These are phyloP conservation scores for Balaenoptera acutorostrata DNA, from an alignment of 2,113 vertebrate genomes.

Conservation along the genomic window DNA sequence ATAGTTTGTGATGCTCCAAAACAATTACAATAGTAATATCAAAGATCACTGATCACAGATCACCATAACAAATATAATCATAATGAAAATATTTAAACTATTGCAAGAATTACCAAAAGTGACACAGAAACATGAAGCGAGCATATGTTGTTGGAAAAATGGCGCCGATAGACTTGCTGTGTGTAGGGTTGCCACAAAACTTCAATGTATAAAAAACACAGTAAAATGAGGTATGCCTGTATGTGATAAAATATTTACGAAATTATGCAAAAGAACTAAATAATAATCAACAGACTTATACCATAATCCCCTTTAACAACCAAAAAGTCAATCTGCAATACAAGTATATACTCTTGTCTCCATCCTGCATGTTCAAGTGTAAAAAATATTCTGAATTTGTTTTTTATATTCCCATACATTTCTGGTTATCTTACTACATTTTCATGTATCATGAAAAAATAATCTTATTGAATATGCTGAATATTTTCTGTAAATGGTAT, in stretches of 20 bases:
- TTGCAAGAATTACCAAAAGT: background rate
- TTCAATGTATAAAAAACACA: background rate
- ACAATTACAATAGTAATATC: background rate
- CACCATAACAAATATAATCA: background rate
- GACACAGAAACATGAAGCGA: background rate
- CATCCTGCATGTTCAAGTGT: background rate
- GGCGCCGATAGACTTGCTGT: no score
- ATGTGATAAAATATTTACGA: background rate
- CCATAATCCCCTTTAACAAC: background rate
- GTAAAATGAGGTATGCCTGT: background rate
- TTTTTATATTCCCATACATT: background rate
- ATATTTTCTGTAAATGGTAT: background rate
- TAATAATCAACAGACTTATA: background rate
- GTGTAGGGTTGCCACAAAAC: background rate
- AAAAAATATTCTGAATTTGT: background rate
- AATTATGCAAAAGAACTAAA: background rate
- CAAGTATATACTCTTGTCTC: background rate
- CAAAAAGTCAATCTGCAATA: background rate
- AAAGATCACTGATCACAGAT: background rate
- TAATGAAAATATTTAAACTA: no score
- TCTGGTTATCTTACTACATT: background rate
- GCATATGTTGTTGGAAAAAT: background rate
- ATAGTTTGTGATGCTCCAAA: background rate
- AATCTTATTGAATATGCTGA: background rate
- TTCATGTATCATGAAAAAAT: background rate